Conservation (phyloP, 2,113 vertebrate genomes). For the Poeciliopsis prolifica region DNA sequence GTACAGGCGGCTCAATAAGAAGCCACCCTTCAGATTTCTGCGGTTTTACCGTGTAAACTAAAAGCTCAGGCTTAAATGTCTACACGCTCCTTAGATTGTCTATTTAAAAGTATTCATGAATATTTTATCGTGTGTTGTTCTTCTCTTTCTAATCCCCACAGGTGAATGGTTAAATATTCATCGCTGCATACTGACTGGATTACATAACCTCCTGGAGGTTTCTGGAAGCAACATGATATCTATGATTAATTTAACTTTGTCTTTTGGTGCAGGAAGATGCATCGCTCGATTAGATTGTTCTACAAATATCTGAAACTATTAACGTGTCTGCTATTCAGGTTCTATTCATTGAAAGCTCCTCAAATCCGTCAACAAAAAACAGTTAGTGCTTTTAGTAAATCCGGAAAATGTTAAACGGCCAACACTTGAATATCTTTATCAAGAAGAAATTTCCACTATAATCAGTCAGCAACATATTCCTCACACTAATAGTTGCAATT, state of each 20-base stretch:
- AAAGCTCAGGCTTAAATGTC: slow-evolving; percentile 8
- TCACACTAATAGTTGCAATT: too few species aligned
- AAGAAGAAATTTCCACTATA: too few species aligned
- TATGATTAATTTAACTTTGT: neutral
- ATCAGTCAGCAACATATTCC: too few species aligned
- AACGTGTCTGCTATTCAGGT: neutral
- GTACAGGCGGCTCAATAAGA: slow-evolving; percentile 26
- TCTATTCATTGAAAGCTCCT: neutral
- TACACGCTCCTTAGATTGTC: slow-evolving; percentile 9
- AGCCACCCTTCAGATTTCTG: slow-evolving; percentile 12
- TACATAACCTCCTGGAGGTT: slow-evolving; percentile 5
- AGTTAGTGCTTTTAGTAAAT: neutral
- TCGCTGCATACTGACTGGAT: slow-evolving; percentile 7
- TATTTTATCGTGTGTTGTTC: slow-evolving; percentile 50
- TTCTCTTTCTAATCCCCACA: slow-evolving; percentile 44
- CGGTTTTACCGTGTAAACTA: slow-evolving; percentile 15
- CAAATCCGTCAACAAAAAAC: neutral
- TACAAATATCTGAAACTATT: neutral
- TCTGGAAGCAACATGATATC: slow-evolving; percentile 6
- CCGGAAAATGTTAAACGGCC: too few species aligned
- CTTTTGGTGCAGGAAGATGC: neutral
- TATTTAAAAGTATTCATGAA: slow-evolving; percentile 50
- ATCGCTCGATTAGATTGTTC: neutral
- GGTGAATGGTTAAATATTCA: slow-evolving; percentile 60
- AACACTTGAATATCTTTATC: too few species aligned